phyloP scores from a whole-genome alignment of 2,888 invertebrate species.

The Oxycera nigricornis region DNA sequence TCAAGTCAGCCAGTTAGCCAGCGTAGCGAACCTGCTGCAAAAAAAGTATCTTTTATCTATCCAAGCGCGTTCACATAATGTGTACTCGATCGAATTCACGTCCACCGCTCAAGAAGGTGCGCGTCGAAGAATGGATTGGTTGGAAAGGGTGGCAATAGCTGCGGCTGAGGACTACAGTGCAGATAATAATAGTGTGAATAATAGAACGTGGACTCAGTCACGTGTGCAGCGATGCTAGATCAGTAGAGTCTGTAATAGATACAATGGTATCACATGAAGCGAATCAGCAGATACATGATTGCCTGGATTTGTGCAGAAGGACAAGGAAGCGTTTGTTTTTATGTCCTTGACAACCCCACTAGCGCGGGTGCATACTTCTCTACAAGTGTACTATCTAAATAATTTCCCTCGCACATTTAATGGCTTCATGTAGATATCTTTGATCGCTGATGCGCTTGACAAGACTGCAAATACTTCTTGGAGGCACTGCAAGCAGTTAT shows the following conservation, averaged over 20 bases:
- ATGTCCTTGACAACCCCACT: too few relatives aligned
- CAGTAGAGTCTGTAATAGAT: too few relatives aligned
- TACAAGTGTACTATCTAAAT: too few relatives aligned
- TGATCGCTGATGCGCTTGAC: too few relatives aligned
- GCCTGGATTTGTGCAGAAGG: too few relatives aligned
- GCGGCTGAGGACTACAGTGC: neutral
- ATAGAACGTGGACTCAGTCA: neutral
- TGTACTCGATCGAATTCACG: constrained; percentile 7
- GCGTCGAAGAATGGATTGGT: neutral
- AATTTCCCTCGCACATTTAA: too few relatives aligned
- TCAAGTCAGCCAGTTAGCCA: neutral
- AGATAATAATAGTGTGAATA: neutral
- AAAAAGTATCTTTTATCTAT: constrained; percentile 30
- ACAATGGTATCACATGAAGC: too few relatives aligned
- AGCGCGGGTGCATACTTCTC: too few relatives aligned
- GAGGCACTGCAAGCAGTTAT: neutral
- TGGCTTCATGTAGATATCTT: too few relatives aligned
- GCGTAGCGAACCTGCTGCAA: neutral
- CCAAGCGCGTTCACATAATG: constrained; percentile 24
- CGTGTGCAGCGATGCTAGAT: too few relatives aligned
- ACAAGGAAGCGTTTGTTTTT: too few relatives aligned
- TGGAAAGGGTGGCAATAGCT: constrained; percentile 2
- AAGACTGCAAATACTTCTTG: neutral
- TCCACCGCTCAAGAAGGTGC: neutral
- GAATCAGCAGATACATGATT: too few relatives aligned